Base-by-base conservation (phyloP, 2,888 invertebrate species). In the Agonopterix heracliana region DNA sequence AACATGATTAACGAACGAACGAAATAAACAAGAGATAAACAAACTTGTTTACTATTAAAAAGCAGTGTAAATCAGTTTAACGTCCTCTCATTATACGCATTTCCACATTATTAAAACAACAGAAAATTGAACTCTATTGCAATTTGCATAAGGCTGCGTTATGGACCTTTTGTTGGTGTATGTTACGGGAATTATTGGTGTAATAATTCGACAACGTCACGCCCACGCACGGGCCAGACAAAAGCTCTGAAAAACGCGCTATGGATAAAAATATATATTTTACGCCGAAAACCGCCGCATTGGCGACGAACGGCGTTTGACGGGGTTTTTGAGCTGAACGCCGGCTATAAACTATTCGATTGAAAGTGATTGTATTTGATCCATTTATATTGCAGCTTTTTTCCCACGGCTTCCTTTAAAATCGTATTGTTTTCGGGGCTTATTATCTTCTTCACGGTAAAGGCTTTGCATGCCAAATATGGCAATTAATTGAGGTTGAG, bases 41-140 rank as follows among this genome's bases (percentile, higher is more conserved):
- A 49, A 50, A 51, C 55, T 49, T 54, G 59, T 55, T 51, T 54
- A 58, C 63, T 61, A 63, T 64, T 64, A 61, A 59, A 63, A 57
- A 56, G 56, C 54, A 49, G 54, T 68, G 68, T 70, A 67, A 68
- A 69, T 66, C 71, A 71, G 61, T 59, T 58, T 59, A 63, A 69
- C 62, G 64, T 44, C 50, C 42, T 34, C 51, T 45, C 42, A 48
- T n/a, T n/a, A n/a, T n/a, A n/a, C 51, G 44, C 8, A 35, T 26
- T 26, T 26, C 26, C 5, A 26, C 26, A 26, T 26, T 26, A 26
- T 26, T 26, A 26, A 5, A 26, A 5, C 26, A 26, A 26, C 26
- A 26, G 26, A 26, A 26, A 26, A 26, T 26, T 26, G 26, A 26
- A 26, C 26, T 26, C 26, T 26, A 26, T 26, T 26, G 26, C 26